Conservation (phyloP, 37 sponge, comb jelly and placozoan genomes). For the Oopsacas minuta region DNA sequence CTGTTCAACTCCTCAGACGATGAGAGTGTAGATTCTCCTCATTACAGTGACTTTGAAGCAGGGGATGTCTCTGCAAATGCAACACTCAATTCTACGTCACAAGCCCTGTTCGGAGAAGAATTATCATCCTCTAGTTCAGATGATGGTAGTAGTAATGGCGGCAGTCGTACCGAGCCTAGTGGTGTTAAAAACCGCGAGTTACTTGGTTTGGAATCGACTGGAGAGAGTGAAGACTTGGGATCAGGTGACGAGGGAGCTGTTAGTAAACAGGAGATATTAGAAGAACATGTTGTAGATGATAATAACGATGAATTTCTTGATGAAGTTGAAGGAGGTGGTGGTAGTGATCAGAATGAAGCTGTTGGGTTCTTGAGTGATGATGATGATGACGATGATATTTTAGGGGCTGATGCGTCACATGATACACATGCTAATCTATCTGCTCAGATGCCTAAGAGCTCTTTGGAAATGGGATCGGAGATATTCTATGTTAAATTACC, state of each 20-base stretch:
- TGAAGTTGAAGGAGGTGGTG: not conserved
- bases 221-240: not conserved
- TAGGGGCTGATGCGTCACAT: not conserved
- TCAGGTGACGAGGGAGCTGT: not conserved
- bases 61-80: not conserved
- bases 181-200: not conserved
- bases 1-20: not conserved
- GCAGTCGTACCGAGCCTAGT: not conserved
- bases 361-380: not conserved
- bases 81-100: not conserved
- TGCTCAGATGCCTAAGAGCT: not conserved
- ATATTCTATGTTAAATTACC: conserved; percentile 85
- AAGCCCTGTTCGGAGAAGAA: conserved; percentile 9
- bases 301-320: not conserved
- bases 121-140: not conserved
- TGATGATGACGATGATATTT: not conserved
- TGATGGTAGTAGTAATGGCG: not conserved
- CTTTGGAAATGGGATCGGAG: conserved; percentile 28
- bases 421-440: not conserved
- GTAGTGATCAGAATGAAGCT: not conserved
- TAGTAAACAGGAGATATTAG: not conserved
- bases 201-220: not conserved
- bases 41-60: not conserved
- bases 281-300: conserved; percentile 6
- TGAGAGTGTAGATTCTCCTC: not conserved